A percentile compares a stretch with the other conserved stretches of the same genome.
phyloP scores from a whole-genome alignment of 2,797 vertebrate genomes.

The Bradypus variegatus region DNA sequence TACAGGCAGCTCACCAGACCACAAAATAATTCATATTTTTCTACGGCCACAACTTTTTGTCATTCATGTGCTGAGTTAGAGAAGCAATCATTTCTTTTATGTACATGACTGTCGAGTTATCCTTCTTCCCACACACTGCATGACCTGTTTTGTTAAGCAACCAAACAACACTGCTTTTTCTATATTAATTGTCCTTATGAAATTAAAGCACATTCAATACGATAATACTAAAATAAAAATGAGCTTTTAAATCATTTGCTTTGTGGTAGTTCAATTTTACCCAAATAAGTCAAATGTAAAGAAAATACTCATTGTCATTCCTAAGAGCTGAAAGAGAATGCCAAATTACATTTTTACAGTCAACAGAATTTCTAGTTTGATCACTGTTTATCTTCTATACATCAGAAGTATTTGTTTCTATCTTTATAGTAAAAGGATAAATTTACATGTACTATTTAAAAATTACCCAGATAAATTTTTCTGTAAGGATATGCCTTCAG shows the following conservation, averaged over 20 bases:
- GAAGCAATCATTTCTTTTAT: background rate
- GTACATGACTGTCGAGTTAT: background rate
- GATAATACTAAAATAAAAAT: background rate
- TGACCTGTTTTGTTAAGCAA: background rate
- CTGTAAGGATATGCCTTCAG: background rate
- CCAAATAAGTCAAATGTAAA: background rate
- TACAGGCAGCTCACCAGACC: background rate
- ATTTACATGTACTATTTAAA: background rate
- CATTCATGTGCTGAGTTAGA: background rate
- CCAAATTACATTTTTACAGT: background rate
- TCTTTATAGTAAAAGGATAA: background rate
- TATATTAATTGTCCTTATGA: background rate
- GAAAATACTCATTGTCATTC: background rate
- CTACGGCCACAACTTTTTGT: background rate
- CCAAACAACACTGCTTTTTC: background rate
- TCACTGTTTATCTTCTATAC: background rate
- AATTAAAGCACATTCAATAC: conserved; percentile 5
- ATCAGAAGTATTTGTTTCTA: background rate
- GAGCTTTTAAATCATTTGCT: background rate
- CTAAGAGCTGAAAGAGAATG: background rate
- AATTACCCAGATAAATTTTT: background rate
- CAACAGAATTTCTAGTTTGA: background rate
- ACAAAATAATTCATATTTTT: background rate
- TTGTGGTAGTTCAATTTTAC: background rate
- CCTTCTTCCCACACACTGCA: background rate